Conservation (phyloP, 2,888 invertebrate genomes). For the Temnothorax rugatulus region DNA sequence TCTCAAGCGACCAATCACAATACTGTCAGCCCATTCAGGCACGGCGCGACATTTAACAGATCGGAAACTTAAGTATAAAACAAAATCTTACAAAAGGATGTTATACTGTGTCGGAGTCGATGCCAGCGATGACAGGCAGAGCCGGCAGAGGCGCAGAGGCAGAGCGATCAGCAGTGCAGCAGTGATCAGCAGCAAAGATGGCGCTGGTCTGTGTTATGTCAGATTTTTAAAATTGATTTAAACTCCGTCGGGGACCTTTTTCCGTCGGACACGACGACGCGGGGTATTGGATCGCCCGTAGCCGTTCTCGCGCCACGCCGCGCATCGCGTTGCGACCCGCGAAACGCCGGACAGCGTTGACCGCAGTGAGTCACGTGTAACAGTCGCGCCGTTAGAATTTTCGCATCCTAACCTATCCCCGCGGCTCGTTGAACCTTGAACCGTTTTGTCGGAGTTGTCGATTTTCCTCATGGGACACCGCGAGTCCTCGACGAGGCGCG, state of each 20-base stretch:
- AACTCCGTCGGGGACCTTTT: constrained; percentile 53
- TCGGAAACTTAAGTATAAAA: too few relatives aligned
- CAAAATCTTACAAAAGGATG: too few relatives aligned
- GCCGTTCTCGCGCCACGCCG: constrained; percentile 25
- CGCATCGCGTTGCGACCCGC: constrained; percentile 14
- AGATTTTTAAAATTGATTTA: constrained; percentile 76
- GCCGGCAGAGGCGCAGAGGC: neutral
- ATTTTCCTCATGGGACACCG: neutral
- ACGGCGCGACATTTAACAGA: too few relatives aligned
- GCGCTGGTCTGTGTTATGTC: constrained; percentile 80
- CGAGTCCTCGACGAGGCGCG: neutral
- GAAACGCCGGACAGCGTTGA: constrained; percentile 32
- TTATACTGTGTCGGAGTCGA: neutral
- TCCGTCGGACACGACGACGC: constrained; percentile 58
- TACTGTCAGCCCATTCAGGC: too few relatives aligned
- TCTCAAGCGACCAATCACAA: too few relatives aligned
- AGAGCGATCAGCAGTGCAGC: too few relatives aligned
- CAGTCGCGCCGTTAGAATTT: constrained; percentile 49
- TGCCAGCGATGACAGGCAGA: too few relatives aligned
- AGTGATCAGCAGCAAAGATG: constrained; percentile 74
- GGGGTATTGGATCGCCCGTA: constrained; percentile 17
- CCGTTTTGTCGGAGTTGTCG: constrained; percentile 12
- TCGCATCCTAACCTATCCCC: constrained; percentile 72
- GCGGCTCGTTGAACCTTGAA: constrained; percentile 61
- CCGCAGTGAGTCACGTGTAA: constrained; percentile 69